Evolutionary conservation across 1,140 invertebrate species (phyloP).

Genomic region (Theocolax elegans): DNA sequence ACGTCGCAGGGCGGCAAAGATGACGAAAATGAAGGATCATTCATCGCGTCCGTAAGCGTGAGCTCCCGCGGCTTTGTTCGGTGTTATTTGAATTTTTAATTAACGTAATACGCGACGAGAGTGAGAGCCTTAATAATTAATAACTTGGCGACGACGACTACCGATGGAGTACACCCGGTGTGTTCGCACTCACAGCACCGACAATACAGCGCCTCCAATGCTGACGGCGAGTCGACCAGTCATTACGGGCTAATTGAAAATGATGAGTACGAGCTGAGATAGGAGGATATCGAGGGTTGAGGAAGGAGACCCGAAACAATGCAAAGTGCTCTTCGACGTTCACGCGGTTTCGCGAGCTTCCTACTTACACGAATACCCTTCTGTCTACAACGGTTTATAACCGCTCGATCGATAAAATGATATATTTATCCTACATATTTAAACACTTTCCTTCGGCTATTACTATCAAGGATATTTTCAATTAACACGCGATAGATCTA

Average conservation of each 20-base stretch:
- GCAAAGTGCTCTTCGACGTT: not conserved
- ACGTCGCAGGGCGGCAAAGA: not conserved
- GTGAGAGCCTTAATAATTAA: constrained; percentile 53
- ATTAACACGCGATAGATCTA: no score
- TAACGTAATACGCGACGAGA: constrained; percentile 45
- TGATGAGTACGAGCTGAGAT: constrained; percentile 50
- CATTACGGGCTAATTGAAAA: constrained; percentile 57
- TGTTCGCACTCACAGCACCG: not conserved
- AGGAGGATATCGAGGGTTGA: constrained; percentile 7
- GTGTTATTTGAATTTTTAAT: constrained; percentile 52
- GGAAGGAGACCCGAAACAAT: constrained; percentile 11
- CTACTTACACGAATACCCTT: no score
- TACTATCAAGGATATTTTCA: no score
- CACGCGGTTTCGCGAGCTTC: no score
- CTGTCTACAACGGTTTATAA: no score
- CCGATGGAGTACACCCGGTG: not conserved
- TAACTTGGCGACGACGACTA: constrained; percentile 39
- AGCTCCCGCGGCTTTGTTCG: constrained; percentile 33
- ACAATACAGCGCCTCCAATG: not conserved
- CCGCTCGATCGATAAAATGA: no score
- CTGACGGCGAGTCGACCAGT: constrained; percentile 43
- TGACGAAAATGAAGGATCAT: constrained; percentile 30
- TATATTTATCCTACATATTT: no score
- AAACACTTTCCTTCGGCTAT: no score
- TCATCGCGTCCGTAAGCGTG: constrained; percentile 3